Conservation (phyloP, 2,797 vertebrate species). For the Phoeniculus purpureus region DNA sequence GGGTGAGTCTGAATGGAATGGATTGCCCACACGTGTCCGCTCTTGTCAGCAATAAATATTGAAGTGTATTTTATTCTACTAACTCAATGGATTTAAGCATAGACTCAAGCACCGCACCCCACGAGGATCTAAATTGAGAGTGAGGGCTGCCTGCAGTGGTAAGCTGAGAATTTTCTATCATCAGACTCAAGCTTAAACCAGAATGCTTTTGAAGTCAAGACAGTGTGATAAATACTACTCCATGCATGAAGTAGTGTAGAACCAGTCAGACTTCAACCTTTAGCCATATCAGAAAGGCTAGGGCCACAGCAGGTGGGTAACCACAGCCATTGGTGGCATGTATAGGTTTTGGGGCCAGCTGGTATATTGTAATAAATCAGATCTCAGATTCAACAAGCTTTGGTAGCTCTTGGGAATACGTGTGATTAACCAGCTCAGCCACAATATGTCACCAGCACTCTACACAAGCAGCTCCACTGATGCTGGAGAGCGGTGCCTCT, state of each 20-base stretch:
- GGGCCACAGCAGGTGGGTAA: neutral
- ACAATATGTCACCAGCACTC: constrained; percentile 71
- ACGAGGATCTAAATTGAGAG: neutral
- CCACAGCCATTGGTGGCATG: neutral
- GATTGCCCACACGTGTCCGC: neutral
- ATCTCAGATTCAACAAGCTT: neutral
- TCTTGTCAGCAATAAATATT: neutral
- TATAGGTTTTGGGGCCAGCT: neutral
- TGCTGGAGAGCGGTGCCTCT: neutral
- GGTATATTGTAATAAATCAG: neutral
- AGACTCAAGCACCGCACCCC: neutral
- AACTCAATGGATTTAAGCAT: neutral
- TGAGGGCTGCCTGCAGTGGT: neutral
- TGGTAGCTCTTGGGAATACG: neutral
- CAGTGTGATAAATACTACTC: neutral
- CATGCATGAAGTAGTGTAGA: neutral
- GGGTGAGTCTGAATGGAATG: neutral
- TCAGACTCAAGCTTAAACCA: neutral
- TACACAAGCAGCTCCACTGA: constrained; percentile 12
- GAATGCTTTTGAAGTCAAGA: neutral
- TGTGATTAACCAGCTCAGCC: constrained; percentile 67
- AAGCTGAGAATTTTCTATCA: neutral
- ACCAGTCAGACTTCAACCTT: neutral
- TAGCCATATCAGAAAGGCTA: neutral
- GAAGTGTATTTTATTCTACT: neutral